Evolutionary conservation across 2,888 invertebrate species (phyloP).

Genomic region (Alitta virens): DNA sequence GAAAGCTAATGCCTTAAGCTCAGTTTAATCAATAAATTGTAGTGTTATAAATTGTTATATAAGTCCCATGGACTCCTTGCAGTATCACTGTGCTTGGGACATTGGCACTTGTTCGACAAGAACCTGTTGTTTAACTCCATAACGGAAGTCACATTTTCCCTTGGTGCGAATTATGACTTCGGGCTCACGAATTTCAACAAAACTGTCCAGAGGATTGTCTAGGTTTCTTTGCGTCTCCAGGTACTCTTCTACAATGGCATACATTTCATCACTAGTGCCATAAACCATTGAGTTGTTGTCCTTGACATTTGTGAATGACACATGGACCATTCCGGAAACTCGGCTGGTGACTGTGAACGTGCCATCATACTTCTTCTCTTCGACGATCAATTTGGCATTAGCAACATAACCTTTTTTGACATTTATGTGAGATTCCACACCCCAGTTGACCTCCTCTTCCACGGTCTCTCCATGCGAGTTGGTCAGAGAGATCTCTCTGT

Average conservation of each 20-base stretch:
- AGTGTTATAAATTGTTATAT: too few species aligned
- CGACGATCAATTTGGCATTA: constrained; percentile 52
- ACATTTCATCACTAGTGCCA: constrained; percentile 27
- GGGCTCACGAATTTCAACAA: constrained; percentile 11
- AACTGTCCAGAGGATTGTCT: constrained; percentile 9
- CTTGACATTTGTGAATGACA: constrained; percentile 29
- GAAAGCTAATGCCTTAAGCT: too few species aligned
- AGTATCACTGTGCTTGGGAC: too few species aligned
- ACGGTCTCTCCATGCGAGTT: constrained; percentile 50
- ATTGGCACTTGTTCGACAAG: constrained; percentile 22
- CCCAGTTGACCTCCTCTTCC: constrained; percentile 52
- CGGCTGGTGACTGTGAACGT: constrained; percentile 40
- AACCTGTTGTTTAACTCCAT: constrained; percentile 34
- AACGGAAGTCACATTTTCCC: constrained; percentile 31
- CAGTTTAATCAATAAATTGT: too few species aligned
- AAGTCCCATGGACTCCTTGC: too few species aligned
- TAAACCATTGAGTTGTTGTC: constrained; percentile 32
- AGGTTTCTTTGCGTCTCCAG: constrained; percentile 20
- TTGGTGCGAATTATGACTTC: constrained; percentile 23
- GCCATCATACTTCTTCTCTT: constrained; percentile 45
- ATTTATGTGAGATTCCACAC: constrained; percentile 50
- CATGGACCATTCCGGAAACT: constrained; percentile 28
- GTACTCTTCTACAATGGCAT: constrained; percentile 22
- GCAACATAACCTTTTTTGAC: constrained; percentile 40
- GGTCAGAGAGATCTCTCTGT: constrained; percentile 53